phyloP scores from a whole-genome alignment of 1,140 invertebrate species.

The Drosophila rhopaloa region DNA sequence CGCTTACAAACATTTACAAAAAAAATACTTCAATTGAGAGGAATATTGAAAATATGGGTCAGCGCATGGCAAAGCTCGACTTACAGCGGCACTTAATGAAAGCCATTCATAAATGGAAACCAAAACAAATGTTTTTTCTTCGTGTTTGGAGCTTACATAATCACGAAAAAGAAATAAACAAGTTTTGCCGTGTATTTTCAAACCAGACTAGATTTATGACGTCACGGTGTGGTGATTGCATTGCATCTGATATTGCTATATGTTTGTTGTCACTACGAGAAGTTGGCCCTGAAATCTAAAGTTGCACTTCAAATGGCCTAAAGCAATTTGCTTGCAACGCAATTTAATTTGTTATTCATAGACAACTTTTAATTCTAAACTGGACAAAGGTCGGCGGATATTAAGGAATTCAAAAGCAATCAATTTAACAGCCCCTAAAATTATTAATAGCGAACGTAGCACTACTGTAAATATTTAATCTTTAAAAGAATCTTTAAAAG shows the following conservation, averaged over 20 bases:
- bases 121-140: slow-evolving; percentile 62
- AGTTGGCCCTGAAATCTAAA: slow-evolving; percentile 64
- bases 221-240: slow-evolving; percentile 69
- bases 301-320: slow-evolving; percentile 48
- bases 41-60: slow-evolving; percentile 55
- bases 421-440: neutral
- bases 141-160: slow-evolving; percentile 60
- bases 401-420: slow-evolving; percentile 26
- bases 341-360: slow-evolving; percentile 52
- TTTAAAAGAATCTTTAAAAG: too few species aligned
- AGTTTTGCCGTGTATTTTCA: slow-evolving; percentile 56
- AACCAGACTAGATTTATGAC: slow-evolving; percentile 52
- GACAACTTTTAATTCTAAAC: slow-evolving; percentile 26
- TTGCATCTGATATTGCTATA: slow-evolving; percentile 34
- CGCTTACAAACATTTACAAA: slow-evolving; percentile 36
- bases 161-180: slow-evolving; percentile 36
- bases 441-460: neutral
- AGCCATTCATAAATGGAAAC: slow-evolving; percentile 72
- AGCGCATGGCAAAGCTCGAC: slow-evolving; percentile 61
- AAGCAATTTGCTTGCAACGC: slow-evolving; percentile 30
- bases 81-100: slow-evolving; percentile 65
- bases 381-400: slow-evolving; percentile 21
- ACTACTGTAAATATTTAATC: too few species aligned
- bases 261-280: slow-evolving; percentile 45
- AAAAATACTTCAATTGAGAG: slow-evolving; percentile 21